Base-by-base conservation (phyloP, 1,140 invertebrate species). In the Papilio glaucus region DNA sequence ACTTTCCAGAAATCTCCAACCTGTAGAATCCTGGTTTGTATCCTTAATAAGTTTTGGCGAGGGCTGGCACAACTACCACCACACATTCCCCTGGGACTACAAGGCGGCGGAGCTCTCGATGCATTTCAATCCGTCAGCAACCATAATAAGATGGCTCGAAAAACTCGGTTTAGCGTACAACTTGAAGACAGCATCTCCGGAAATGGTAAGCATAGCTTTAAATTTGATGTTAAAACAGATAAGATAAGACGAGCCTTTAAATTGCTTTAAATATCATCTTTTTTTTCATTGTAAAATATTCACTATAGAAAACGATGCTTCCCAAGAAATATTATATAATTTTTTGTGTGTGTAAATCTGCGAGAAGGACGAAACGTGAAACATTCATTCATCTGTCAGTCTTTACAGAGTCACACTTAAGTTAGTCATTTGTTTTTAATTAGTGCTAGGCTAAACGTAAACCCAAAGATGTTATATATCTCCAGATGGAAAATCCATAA, bases 61-160 rank as follows among this genome's bases (percentile, higher is more conserved):
- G 92, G 96, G 96, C 2, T 97, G 96, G 94, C 96, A 97, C 86
- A 97, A 97, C 87, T 98, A 97, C 87, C 97, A 97, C 81, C 96
- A 97, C 82, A 94, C 95, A 0, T 97, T 97, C 87, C 96, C 96
- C 0, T 96, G 95, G 91, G 96, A 97, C 88, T 96, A 96, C 79
- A 91, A 94, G 60, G 94, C 95, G 0, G 94, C 95, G 26, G 96
- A 97, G 79, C 91, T 86, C 38, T 93, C 84, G 21, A 88, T 77
- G 63, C 85, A 83, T 7, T 93, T 93, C 67, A 94, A 94, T 76
- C 37, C 84, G 10, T 93, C 94, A 0, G 92, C 94, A 0, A 84
- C 75, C 13, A 60, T 95, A n/a, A 95, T 95, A 0, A 88, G 94
- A 73, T 82, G 88, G 60, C 89, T 94, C 10, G 93, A 92, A 18